A percentile compares a stretch with the other conserved stretches of the same genome.
Evolutionary conservation across 2,888 invertebrate species (phyloP).

Genomic region (Platerodrilus igneus): DNA sequence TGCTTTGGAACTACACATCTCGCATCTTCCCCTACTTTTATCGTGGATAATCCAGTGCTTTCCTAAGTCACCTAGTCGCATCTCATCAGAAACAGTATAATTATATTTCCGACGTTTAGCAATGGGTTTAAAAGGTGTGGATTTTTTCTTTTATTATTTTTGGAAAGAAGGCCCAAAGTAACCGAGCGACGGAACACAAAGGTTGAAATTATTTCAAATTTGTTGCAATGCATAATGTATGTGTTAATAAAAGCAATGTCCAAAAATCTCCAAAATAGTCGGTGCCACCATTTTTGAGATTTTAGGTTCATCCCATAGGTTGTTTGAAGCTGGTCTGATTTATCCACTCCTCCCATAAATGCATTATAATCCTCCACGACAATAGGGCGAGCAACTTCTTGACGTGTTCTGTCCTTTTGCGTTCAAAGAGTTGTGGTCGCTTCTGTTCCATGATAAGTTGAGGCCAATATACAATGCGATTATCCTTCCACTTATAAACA

Average conservation of each 20-base stretch:
- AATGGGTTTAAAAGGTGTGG: no score
- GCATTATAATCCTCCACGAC: constrained; percentile 22
- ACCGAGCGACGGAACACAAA: no score
- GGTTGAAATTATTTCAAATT: constrained; percentile 11
- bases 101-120: constrained; percentile 1
- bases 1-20: constrained; percentile 6
- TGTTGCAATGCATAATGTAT: constrained; percentile 10
- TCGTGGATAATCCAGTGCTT: not conserved
- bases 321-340: constrained; percentile 14
- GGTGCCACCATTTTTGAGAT: constrained; percentile 33
- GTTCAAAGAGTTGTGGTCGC: not conserved
- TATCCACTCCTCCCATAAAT: constrained; percentile 26
- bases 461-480: not conserved
- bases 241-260: constrained; percentile 30
- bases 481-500: constrained; percentile 2
- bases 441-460: not conserved
- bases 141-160: no score
- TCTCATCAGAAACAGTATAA: constrained; percentile 2
- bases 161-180: no score
- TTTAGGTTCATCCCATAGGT: constrained; percentile 3
- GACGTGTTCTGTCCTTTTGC: not conserved
- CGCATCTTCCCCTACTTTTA: constrained; percentile 7
- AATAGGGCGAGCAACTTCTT: constrained; percentile 12
- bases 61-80: constrained; percentile 3
- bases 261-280: constrained; percentile 29